Percentiles rank a stretch among this genome's conserved stretches.
These are phyloP conservation scores for Neoscelio sp. DNA, from an alignment of 2,888 invertebrate species.

Conservation along the genomic window DNA sequence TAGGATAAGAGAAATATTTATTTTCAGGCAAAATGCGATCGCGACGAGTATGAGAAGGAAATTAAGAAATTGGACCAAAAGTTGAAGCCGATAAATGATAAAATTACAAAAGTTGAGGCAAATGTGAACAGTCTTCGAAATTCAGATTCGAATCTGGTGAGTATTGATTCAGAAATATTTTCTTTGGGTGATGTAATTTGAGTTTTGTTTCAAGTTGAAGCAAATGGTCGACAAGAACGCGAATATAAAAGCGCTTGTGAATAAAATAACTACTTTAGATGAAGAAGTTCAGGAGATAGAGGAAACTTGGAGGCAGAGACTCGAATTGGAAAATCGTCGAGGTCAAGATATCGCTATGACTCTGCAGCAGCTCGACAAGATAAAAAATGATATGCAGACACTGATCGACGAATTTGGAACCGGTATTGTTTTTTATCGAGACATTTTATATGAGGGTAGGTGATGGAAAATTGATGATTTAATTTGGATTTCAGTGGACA, in stretches of 20 bases:
- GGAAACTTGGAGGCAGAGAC: slow-evolving; percentile 80
- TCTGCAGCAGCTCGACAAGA: slow-evolving; percentile 84
- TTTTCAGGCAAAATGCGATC: slow-evolving; percentile 78
- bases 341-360: slow-evolving; percentile 84
- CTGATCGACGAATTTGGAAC: slow-evolving; percentile 84
- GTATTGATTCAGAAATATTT: too few relatives aligned
- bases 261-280: slow-evolving; percentile 71
- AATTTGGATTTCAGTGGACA: slow-evolving; percentile 76
- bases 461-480: too few relatives aligned
- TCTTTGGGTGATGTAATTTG: too few relatives aligned
- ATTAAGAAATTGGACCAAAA: slow-evolving; percentile 82
- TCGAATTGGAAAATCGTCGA: slow-evolving; percentile 84
- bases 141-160: slow-evolving; percentile 72
- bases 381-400: slow-evolving; percentile 83
- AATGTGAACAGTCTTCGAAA: slow-evolving; percentile 68
- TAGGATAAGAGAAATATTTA: too few relatives aligned
- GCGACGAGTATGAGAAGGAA: slow-evolving; percentile 84
- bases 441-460: too few relatives aligned
- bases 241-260: slow-evolving; percentile 68
- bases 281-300: slow-evolving; percentile 74
- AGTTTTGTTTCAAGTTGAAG: slow-evolving; percentile 31
- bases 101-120: slow-evolving; percentile 73
- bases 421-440: slow-evolving; percentile 79
- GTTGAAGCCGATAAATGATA: slow-evolving; percentile 73
- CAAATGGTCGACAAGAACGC: slow-evolving; percentile 68